Percentiles rank a stretch among this genome's conserved stretches.
phyloP scores from a whole-genome alignment of 1,140 invertebrate species.

The Eurosta solidaginis region DNA sequence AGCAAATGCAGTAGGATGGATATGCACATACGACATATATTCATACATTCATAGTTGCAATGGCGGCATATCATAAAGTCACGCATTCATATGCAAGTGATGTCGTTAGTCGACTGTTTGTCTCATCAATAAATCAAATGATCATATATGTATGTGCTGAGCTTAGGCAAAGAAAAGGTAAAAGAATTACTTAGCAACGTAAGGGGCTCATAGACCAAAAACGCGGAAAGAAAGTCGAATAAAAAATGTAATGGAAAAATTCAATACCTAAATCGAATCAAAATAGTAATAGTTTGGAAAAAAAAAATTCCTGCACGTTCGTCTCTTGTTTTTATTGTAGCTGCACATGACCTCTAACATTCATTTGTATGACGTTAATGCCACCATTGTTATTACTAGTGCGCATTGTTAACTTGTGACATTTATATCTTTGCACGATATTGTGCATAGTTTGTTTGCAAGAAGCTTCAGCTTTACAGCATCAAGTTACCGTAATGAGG shows the following conservation, averaged over 20 bases:
- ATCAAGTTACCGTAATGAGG: too few relatives aligned
- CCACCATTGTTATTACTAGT: neutral
- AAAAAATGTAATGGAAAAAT: neutral
- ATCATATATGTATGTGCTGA: neutral
- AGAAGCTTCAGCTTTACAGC: too few relatives aligned
- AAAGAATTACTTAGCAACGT: neutral
- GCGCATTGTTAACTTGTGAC: neutral
- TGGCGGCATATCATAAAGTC: neutral
- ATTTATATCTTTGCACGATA: too few relatives aligned
- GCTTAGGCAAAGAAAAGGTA: neutral
- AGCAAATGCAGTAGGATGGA: too few relatives aligned
- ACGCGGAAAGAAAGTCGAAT: neutral
- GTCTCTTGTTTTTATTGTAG: too few relatives aligned
- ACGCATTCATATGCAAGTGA: neutral
- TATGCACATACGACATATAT: too few relatives aligned
- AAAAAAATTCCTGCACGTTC: neutral
- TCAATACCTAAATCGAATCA: neutral
- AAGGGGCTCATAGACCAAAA: neutral
- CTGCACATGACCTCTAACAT: neutral
- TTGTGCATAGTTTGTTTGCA: too few relatives aligned
- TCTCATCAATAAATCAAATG: neutral
- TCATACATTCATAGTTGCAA: too few relatives aligned
- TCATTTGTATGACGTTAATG: neutral
- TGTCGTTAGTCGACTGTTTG: neutral
- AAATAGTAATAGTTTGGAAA: neutral